Conservation (phyloP, 2,888 invertebrate genomes). For the Drosophila robusta region DNA sequence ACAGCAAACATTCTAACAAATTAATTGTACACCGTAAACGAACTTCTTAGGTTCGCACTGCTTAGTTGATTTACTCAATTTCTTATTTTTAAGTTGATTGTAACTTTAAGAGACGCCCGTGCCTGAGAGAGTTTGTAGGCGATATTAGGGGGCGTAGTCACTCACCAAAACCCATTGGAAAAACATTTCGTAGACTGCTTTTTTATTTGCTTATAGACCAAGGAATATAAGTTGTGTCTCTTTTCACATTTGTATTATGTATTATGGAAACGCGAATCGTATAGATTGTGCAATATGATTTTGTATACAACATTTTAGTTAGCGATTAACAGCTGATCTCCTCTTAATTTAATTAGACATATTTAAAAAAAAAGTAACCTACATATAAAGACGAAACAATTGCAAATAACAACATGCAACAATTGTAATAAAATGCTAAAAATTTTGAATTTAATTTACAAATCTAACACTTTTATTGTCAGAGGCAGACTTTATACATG, state of each 20-base stretch:
- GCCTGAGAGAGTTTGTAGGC: background rate
- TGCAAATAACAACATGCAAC: slow-evolving; percentile 33
- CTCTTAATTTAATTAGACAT: slow-evolving; percentile 72
- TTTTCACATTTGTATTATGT: slow-evolving; percentile 48
- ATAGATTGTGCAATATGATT: slow-evolving; percentile 73
- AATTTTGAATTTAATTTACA: slow-evolving; percentile 47
- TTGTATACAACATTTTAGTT: slow-evolving; percentile 63
- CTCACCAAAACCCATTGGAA: slow-evolving; percentile 73
- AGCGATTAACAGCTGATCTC: slow-evolving; percentile 81
- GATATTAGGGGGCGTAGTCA: slow-evolving; percentile 40
- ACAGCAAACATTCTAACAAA: slow-evolving; percentile 54
- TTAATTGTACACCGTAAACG: slow-evolving; percentile 31
- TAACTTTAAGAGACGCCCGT: slow-evolving; percentile 46
- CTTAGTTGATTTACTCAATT: slow-evolving; percentile 46
- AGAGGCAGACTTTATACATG: slow-evolving; percentile 34
- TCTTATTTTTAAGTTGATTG: slow-evolving; percentile 18
- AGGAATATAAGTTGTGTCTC: slow-evolving; percentile 47
- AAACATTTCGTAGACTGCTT: slow-evolving; percentile 72
- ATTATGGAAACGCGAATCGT: slow-evolving; percentile 57
- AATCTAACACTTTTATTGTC: slow-evolving; percentile 47
- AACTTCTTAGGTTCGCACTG: slow-evolving; percentile 30
- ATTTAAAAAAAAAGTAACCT: slow-evolving; percentile 11
- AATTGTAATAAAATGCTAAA: slow-evolving; percentile 58
- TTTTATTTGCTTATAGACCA: slow-evolving; percentile 46
- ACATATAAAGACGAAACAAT: slow-evolving; percentile 30